phyloP scores from a whole-genome alignment of 2,113 vertebrate genomes.

The Catharus bicknelli region DNA sequence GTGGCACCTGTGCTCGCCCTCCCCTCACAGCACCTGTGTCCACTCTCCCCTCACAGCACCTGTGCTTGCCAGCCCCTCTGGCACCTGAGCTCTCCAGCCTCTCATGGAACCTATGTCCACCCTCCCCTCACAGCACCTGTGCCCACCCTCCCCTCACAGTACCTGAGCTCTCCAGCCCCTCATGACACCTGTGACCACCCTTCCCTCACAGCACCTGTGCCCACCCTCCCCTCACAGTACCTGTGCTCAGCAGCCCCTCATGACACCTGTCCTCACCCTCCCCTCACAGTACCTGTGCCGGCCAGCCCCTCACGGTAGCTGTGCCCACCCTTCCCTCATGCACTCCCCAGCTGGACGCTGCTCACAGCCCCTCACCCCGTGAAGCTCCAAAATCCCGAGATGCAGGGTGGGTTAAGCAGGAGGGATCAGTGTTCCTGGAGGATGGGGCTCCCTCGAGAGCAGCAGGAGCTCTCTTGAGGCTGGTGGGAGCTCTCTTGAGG shows the following conservation, averaged over 20 bases:
- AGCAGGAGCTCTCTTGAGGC: too few relatives aligned
- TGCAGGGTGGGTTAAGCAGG: fast-evolving
- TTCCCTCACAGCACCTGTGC: background rate
- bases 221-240: fast-evolving
- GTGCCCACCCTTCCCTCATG: fast-evolving
- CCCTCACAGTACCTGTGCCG: too few relatives aligned
- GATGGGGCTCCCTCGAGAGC: too few relatives aligned
- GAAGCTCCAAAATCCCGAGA: fast-evolving
- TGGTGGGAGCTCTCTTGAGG: fast-evolving
- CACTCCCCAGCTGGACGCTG: fast-evolving
- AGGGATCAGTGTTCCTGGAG: too few relatives aligned
- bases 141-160: fast-evolving
- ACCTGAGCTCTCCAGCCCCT: background rate
- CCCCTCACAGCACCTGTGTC: background rate
- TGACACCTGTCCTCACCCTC: too few relatives aligned
- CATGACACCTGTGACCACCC: background rate
- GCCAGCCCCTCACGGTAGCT: too few relatives aligned
- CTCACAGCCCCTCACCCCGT: fast-evolving
- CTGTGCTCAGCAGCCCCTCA: too few relatives aligned
- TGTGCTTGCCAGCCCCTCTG: too few relatives aligned
- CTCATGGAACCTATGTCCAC: too few relatives aligned
- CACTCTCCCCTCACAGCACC: fast-evolving
- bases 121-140: background rate
- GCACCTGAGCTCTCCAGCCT: too few relatives aligned
- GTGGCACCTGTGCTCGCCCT: background rate